A percentile compares a stretch with the other conserved stretches of the same genome.
Evolutionary conservation across 2,113 vertebrate species (phyloP).

Genomic region (Aptenodytes forsteri): DNA sequence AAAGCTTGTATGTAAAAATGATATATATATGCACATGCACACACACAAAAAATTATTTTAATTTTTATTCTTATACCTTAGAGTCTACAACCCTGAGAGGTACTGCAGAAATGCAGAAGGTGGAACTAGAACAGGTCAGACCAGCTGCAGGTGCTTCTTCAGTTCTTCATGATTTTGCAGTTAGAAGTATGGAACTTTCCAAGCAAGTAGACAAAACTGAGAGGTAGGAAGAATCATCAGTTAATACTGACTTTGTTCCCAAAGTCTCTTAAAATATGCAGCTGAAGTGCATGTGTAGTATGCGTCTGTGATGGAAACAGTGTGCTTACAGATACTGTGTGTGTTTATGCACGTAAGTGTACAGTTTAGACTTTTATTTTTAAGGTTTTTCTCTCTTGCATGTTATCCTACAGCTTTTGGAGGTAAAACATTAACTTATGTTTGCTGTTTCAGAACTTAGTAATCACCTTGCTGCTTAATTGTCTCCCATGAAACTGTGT

Average conservation of each 20-base stretch:
- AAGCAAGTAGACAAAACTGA: neutral
- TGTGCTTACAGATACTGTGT: neutral
- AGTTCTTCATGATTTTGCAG: neutral
- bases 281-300: neutral
- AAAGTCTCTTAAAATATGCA: neutral
- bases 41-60: neutral
- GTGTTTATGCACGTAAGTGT: neutral
- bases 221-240: constrained; percentile 54
- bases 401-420: neutral
- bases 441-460: neutral
- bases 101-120: constrained; percentile 28
- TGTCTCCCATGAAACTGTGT: neutral
- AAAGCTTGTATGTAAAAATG: neutral
- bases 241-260: neutral
- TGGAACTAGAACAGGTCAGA: neutral
- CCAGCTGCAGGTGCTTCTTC: neutral
- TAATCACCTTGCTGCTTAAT: neutral
- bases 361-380: neutral
- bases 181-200: neutral
- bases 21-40: neutral
- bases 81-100: neutral
- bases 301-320: rapidly evolving
- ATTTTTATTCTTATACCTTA: constrained; percentile 43
- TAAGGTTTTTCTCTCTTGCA: neutral
- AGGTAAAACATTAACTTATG: neutral